Evolutionary conservation across 92 coral and sea anemone genomes (phyloP).

Genomic region (Montipora capitata): DNA sequence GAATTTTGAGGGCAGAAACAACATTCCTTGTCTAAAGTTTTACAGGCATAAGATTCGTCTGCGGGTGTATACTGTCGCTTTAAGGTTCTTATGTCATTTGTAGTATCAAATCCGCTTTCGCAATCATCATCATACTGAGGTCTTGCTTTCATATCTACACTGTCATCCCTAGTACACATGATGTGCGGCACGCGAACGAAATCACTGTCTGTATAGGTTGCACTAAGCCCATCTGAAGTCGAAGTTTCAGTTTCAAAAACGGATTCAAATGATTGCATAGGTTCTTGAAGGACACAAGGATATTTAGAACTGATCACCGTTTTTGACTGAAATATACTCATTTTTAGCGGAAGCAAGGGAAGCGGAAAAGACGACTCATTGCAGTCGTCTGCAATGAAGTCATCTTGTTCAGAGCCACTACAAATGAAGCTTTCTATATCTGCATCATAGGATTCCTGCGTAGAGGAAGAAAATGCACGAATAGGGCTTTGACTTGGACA

Average conservation of each 20-base stretch:
- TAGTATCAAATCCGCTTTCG: neutral
- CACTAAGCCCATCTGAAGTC: neutral
- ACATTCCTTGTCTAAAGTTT: neutral
- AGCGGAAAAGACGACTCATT: slow-evolving; percentile 1
- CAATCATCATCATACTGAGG: too few relatives aligned
- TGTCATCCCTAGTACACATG: too few relatives aligned
- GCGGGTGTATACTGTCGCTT: neutral
- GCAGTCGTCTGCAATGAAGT: neutral
- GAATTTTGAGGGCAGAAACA: neutral
- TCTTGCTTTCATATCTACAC: too few relatives aligned
- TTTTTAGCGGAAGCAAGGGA: neutral
- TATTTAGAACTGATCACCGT: neutral
- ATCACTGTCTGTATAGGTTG: slow-evolving; percentile 27
- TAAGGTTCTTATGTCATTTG: neutral
- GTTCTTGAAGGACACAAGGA: neutral
- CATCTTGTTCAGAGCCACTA: slow-evolving; percentile 3
- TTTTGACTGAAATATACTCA: too few relatives aligned
- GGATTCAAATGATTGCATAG: slow-evolving; percentile 2
- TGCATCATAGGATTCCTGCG: slow-evolving; percentile 19
- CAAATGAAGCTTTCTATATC: slow-evolving; percentile 15
- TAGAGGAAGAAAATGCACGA: neutral
- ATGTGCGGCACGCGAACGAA: slow-evolving; percentile 9
- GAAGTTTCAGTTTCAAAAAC: slow-evolving; percentile 31
- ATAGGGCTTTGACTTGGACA: slow-evolving; percentile 8
- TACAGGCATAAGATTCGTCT: neutral